phyloP scores from a whole-genome alignment of 2,888 invertebrate species.

The Coleophora deauratella region DNA sequence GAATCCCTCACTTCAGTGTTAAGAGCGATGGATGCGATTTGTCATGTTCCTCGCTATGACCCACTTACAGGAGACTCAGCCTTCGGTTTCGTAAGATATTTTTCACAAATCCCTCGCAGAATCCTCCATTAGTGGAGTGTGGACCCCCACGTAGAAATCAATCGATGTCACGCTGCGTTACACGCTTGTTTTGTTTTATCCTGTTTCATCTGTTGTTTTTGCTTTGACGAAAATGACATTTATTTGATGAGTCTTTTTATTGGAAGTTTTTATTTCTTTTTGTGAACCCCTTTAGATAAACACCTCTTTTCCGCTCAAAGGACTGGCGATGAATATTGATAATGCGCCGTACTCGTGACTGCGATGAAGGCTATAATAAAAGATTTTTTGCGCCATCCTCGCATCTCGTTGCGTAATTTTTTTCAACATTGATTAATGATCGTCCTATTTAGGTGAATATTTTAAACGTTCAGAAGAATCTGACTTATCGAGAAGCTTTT shows the following conservation, averaged over 20 bases:
- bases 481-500: conserved; percentile 23
- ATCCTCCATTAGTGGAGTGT: conserved; percentile 30
- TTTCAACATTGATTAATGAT: conserved; percentile 50
- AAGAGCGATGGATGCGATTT: conserved; percentile 59
- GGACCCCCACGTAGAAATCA: conserved; percentile 42
- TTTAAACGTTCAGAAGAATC: conserved; percentile 24
- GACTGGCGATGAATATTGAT: conserved; percentile 33
- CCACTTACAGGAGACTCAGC: conserved; percentile 42
- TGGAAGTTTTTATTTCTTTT: not conserved
- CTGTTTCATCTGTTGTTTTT: conserved; percentile 23
- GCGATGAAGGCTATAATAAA: conserved; percentile 24
- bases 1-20: conserved; percentile 39
- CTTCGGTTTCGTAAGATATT: conserved; percentile 22
- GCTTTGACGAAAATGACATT: not conserved
- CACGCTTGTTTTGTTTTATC: conserved; percentile 41
- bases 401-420: conserved; percentile 42
- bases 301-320: conserved; percentile 2
- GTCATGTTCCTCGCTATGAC: conserved; percentile 58
- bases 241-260: not conserved
- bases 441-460: conserved; percentile 33
- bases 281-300: conserved; percentile 1
- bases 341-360: conserved; percentile 25
- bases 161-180: conserved; percentile 40
- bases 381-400: conserved; percentile 40
- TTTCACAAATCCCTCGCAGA: conserved; percentile 32